Evolutionary conservation across 2,888 invertebrate species (phyloP), one percentile per base, ranked within the genome.

Genomic region (Scrobipalpa atriplicella): DNA sequence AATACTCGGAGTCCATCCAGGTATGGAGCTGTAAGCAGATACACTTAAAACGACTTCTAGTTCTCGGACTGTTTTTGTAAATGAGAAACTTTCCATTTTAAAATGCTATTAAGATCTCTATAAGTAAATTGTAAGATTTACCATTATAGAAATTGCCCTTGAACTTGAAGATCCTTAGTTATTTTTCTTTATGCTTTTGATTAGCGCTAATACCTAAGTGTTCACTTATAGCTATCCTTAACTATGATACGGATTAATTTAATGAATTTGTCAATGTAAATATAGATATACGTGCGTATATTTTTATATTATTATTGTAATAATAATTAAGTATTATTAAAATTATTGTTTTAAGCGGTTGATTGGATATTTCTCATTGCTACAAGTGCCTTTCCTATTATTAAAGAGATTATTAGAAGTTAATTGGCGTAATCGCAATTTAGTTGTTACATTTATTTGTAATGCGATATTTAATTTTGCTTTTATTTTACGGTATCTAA

Each of bases 261-360:
- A 75, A 84, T 80, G 77, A 80, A 83, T 84, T 80, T 84, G 79
- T 84, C 85, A 81, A 75, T 92, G 91, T 92, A 90, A 85, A 91
- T 90, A 92, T 90, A 88, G 86, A 88, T 82, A 78, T 54, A 66
- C 43, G 62, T 64, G 79, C 81, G 65, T 89, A 90, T 90, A 90
- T 90, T 92, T 91, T 91, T 91, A 87, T 91, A 90, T 85, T 85
- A 87, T 88, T 84, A 66, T 66, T 67, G 21, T 21, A 36, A 80
- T 82, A 83, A 83, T 81, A 79, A 78, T 82, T 86, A 86, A 84
- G 82, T 82, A 86, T 82, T 83, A 81, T 81, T 81, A 78, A 77
- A 81, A 81, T 82, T 75, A 78, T 84, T 82, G 80, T 78, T 81
- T 80, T 80, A 82, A 81, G 72, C 70, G 70, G 71, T 81, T 78